Evolutionary conservation across 2,113 vertebrate species (phyloP).

Genomic region (Marmota flaviventris): DNA sequence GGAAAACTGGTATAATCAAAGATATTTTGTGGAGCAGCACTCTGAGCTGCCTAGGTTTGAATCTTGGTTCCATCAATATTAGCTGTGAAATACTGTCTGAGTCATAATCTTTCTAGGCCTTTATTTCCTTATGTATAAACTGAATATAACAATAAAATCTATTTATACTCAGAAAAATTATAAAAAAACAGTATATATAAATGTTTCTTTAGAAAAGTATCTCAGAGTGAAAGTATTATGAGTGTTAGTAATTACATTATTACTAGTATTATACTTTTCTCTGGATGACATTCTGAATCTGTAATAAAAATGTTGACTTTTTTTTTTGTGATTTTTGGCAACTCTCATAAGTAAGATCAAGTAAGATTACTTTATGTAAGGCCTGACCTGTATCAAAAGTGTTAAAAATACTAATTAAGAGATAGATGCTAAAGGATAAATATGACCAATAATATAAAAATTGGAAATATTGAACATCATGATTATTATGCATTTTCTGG

Average conservation of each 20-base stretch:
- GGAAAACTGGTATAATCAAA: slow-evolving; percentile 38
- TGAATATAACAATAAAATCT: slow-evolving; percentile 25
- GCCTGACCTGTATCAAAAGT: slow-evolving; percentile 39
- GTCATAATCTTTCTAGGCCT: neutral
- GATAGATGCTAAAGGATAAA: neutral
- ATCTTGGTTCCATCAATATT: neutral
- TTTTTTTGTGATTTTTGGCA: slow-evolving; percentile 14
- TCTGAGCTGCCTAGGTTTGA: neutral
- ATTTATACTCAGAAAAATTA: neutral
- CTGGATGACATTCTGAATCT: slow-evolving; percentile 30
- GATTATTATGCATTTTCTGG: slow-evolving; percentile 38
- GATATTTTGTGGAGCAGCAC: neutral
- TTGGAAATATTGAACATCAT: neutral
- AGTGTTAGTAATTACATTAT: neutral
- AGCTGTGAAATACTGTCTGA: neutral
- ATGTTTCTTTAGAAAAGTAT: slow-evolving; percentile 32
- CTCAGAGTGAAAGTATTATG: neutral
- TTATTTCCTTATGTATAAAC: slow-evolving; percentile 16
- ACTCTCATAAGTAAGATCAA: slow-evolving; percentile 52
- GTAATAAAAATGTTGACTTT: slow-evolving; percentile 6
- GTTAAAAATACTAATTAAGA: slow-evolving; percentile 13
- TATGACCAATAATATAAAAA: slow-evolving; percentile 32
- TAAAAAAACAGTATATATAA: slow-evolving; percentile 30
- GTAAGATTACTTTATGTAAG: slow-evolving; percentile 25
- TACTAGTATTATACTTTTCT: neutral